phyloP scores from a whole-genome alignment of 2,113 vertebrate genomes.

The Dolichotis patagonum region DNA sequence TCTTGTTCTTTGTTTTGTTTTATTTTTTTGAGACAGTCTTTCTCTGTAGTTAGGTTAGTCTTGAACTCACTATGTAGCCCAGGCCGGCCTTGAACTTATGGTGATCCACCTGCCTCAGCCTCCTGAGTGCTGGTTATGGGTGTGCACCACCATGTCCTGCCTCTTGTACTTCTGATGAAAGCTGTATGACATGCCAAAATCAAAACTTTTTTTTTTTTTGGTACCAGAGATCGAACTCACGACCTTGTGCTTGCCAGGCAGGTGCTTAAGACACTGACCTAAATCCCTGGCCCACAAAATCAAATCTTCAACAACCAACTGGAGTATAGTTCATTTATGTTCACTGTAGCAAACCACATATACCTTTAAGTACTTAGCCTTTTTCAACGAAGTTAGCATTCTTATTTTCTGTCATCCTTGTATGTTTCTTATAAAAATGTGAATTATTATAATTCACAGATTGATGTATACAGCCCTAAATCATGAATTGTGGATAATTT shows the following conservation, averaged over 20 bases:
- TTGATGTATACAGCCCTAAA: neutral
- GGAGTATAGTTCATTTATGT: neutral
- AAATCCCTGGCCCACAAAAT: too few relatives aligned
- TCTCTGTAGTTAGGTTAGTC: neutral
- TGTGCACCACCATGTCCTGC: neutral
- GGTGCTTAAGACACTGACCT: too few relatives aligned
- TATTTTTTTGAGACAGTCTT: neutral
- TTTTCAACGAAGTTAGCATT: conserved; percentile 15
- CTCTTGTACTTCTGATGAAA: neutral
- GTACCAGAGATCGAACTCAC: too few relatives aligned
- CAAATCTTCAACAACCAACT: conserved; percentile 8
- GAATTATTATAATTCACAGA: conserved; percentile 20
- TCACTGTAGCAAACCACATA: neutral
- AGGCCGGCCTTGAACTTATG: neutral
- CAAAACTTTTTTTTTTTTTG: too few relatives aligned
- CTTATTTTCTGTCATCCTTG: neutral
- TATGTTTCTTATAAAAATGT: neutral
- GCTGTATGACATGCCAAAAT: neutral
- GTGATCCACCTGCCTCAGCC: neutral
- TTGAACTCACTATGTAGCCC: neutral
- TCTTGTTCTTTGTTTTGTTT: neutral
- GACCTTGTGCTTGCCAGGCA: too few relatives aligned
- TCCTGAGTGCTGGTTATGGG: neutral
- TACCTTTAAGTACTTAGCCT: neutral
- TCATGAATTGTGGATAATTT: neutral